These are phyloP conservation scores for Brachyhypopomus gauderio DNA, from an alignment of 2,113 vertebrate species.

Conservation along the genomic window DNA sequence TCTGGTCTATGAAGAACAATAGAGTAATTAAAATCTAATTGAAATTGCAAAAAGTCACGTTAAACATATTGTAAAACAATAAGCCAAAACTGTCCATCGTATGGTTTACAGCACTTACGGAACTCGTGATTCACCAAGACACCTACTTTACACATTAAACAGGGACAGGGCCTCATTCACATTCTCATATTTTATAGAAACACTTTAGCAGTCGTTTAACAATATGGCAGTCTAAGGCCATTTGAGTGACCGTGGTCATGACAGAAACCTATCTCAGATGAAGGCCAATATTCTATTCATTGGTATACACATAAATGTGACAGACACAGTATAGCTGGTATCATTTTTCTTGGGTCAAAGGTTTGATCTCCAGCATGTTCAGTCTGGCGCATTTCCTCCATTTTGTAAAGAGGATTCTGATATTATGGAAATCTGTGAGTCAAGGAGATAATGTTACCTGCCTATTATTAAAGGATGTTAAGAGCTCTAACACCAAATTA, in stretches of 20 bases:
- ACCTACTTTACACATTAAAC: background rate
- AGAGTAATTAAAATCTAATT: too few relatives aligned
- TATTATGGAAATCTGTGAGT: slow-evolving; percentile 62
- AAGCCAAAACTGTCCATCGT: background rate
- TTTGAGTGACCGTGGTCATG: slow-evolving; percentile 50
- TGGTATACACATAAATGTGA: slow-evolving; percentile 56
- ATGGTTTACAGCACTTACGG: background rate
- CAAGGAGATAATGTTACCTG: background rate
- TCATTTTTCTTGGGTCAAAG: slow-evolving; percentile 50
- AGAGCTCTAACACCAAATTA: background rate
- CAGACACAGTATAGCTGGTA: slow-evolving; percentile 42
- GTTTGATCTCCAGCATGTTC: slow-evolving; percentile 56
- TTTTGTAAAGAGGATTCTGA: slow-evolving; percentile 59
- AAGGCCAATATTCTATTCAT: slow-evolving; percentile 36
- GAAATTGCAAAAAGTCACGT: too few relatives aligned
- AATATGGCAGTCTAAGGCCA: slow-evolving; percentile 10
- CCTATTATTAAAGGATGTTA: background rate
- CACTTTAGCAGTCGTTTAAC: slow-evolving; percentile 39
- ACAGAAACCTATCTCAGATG: slow-evolving; percentile 44
- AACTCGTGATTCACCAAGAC: background rate
- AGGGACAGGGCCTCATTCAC: background rate
- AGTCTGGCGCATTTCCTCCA: slow-evolving; percentile 60
- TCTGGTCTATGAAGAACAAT: too few relatives aligned
- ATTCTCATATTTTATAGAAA: slow-evolving; percentile 44
- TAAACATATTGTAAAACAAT: slow-evolving; percentile 35